Base-by-base conservation (phyloP, 2,113 vertebrate genomes). In the Hippocampus abdominalis region DNA sequence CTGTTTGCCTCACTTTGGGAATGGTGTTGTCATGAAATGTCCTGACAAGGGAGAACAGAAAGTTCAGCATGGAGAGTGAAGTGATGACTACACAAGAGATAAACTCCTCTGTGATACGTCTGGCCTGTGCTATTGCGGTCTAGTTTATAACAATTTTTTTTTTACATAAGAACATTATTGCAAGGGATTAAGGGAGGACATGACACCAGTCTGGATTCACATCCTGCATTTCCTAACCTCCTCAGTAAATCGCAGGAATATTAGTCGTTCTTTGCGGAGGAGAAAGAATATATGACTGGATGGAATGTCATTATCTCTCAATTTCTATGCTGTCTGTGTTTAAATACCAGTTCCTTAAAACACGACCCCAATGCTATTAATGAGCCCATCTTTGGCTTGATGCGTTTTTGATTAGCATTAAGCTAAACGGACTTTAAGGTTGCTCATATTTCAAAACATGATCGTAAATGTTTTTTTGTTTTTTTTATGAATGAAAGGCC, bases 1-100 rank as follows among this genome's bases (percentile, higher is more conserved):
- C 18, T 72, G 73, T 79, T 76, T 69, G 18, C 73, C 63, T 53
- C 48, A 66, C 69, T 69, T 36, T 54, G 48, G 68, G 49, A 80
- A 40, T 71, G 39, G 15, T 36, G 59, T 25, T 12, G 29, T 63
- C 46, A 61, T 56, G 51, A 72, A 65, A 27, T 48, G 46, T 7
- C 62, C 32, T 59, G 70, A 62, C 39, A 11, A 39, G 10, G 62
- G 60, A 23, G 1, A 4, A 42, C 44, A 36, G 10, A 4, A 44
- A 29, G 46, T 44, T 23, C n/a, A 59, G n/a, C n/a, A 57, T 57
- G 62, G 60, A 25, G 36, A 59, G 40, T 40, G 13, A 77, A 13
- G 15, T 48, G 48, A 68, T 77, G 20, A 64, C 15, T 44, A 36
- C 69, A 39, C 69, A 29, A 66, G 13, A 23, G 60, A 51, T n/a